phyloP scores from a whole-genome alignment of 2,888 invertebrate species.

The Venusia cambrica region DNA sequence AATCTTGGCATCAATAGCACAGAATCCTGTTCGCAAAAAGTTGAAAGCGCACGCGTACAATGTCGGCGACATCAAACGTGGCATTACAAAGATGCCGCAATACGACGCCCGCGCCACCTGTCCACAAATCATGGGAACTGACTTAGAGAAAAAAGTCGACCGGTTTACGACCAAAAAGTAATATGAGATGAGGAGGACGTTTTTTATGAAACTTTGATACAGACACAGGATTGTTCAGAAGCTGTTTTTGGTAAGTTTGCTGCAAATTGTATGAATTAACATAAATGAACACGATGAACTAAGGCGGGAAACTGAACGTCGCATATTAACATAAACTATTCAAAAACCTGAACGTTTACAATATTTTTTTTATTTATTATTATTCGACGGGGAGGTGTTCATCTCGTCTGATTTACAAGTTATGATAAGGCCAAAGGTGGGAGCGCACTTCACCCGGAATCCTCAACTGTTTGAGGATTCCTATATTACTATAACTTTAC shows the following conservation, averaged over 20 bases:
- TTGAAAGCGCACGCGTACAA: constrained; percentile 68
- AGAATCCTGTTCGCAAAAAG: constrained; percentile 63
- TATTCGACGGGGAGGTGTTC: too few species aligned
- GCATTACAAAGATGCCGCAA: constrained; percentile 62
- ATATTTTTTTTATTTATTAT: too few species aligned
- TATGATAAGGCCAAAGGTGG: too few species aligned
- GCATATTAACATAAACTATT: constrained; percentile 1
- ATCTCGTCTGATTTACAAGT: too few species aligned
- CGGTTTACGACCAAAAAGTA: constrained; percentile 34
- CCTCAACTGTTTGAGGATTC: too few species aligned
- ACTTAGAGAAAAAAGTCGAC: constrained; percentile 46
- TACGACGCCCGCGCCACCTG: constrained; percentile 71
- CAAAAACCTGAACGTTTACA: constrained; percentile 14
- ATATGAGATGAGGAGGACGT: constrained; percentile 19
- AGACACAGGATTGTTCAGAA: constrained; percentile 16
- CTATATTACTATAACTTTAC: too few species aligned
- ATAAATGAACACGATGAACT: constrained; percentile 8
- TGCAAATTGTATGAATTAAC: constrained; percentile 18
- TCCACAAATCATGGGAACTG: constrained; percentile 73
- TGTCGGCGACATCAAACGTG: constrained; percentile 66
- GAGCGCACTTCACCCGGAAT: too few species aligned
- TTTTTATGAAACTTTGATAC: constrained; percentile 26
- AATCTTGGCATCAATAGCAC: constrained; percentile 46
- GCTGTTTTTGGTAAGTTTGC: constrained; percentile 12
- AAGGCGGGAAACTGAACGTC: constrained; percentile 1